These are phyloP conservation scores for Holothuria scabra DNA, from an alignment of 53 echinoderm and acorn worm genomes.

Conservation along the genomic window DNA sequence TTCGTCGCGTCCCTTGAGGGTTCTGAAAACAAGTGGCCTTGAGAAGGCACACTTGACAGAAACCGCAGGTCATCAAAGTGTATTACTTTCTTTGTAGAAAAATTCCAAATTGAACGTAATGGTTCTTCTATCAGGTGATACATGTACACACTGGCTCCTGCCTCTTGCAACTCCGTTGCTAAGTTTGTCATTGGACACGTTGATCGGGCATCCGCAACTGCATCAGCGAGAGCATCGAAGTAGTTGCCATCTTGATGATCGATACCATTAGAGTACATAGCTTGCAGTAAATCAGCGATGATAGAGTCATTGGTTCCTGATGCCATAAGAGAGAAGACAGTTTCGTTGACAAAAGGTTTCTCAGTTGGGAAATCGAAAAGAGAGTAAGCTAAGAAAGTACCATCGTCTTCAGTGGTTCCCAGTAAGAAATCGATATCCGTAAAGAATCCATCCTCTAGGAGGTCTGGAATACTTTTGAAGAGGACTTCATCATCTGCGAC, in stretches of 20 bases:
- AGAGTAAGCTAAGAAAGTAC: neutral
- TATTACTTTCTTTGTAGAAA: neutral
- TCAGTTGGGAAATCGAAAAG: no score
- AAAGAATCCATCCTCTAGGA: neutral
- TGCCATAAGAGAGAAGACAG: neutral
- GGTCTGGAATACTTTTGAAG: neutral
- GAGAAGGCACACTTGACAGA: slow-evolving; percentile 2
- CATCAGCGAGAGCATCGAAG: neutral
- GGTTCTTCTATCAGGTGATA: slow-evolving; percentile 3
- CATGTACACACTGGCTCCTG: slow-evolving; percentile 14
- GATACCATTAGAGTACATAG: neutral
- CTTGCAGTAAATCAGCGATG: neutral
- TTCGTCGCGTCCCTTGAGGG: slow-evolving; percentile 7
- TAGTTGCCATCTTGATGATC: neutral
- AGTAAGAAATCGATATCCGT: neutral
- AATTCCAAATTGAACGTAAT: slow-evolving; percentile 1
- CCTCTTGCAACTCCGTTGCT: neutral
- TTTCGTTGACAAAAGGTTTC: neutral
- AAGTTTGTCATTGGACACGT: neutral
- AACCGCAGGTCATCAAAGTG: slow-evolving; percentile 5
- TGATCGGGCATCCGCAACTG: no score
- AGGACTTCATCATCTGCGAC: neutral
- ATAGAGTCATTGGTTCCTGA: neutral
- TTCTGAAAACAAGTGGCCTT: neutral
- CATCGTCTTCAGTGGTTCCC: no score